Evolutionary conservation across 2,888 invertebrate genomes (phyloP).

Genomic region (Nemotelus nigrinus): DNA sequence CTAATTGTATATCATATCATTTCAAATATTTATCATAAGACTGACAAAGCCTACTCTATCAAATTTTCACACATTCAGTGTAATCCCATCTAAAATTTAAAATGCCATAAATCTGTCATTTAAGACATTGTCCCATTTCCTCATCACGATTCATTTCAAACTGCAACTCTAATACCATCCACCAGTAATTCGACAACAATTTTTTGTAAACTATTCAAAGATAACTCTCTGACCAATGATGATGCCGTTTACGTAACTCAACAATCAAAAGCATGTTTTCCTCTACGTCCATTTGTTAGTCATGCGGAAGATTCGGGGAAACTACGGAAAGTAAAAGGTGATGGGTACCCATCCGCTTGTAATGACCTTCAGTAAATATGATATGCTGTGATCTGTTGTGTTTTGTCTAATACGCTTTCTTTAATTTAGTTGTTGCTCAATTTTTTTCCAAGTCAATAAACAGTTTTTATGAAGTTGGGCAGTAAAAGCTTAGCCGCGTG

Average conservation of each 20-base stretch:
- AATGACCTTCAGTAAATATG: constrained; percentile 43
- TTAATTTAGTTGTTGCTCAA: constrained; percentile 39
- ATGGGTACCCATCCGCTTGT: constrained; percentile 37
- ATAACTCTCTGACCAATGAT: too few species aligned
- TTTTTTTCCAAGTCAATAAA: neutral
- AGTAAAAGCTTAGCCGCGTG: constrained; percentile 16
- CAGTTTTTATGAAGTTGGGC: constrained; percentile 9
- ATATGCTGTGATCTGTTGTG: constrained; percentile 20
- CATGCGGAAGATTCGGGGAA: constrained; percentile 34
- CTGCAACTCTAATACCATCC: too few species aligned
- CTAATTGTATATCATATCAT: too few species aligned
- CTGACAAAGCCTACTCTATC: too few species aligned
- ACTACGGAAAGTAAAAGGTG: constrained; percentile 40
- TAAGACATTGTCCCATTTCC: constrained; percentile 36
- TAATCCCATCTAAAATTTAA: too few species aligned
- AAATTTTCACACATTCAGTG: too few species aligned
- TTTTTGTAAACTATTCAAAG: too few species aligned
- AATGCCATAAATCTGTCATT: neutral
- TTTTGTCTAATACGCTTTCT: constrained; percentile 39
- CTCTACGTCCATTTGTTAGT: constrained; percentile 22
- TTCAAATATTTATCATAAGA: too few species aligned
- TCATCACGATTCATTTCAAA: neutral
- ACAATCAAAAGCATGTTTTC: neutral
- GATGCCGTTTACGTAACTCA: constrained; percentile 26
- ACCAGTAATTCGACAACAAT: too few species aligned